Base-by-base conservation (phyloP, 2,888 invertebrate species). In the Parelbella ahira region DNA sequence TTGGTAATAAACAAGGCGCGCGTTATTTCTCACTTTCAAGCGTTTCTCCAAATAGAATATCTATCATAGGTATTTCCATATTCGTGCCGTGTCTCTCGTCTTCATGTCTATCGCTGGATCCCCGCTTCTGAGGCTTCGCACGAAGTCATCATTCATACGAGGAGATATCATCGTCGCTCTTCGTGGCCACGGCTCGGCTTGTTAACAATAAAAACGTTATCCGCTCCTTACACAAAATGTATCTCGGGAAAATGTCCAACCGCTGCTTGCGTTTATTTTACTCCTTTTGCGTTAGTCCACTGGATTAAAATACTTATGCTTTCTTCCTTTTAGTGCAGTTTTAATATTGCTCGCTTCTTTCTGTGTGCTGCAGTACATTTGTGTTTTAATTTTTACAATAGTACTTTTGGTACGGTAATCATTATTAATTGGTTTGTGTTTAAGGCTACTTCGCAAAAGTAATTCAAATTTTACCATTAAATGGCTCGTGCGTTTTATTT, bases 181-280 rank as follows among this genome's bases (percentile, higher is more conserved):
- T 70, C 76, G 75, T 78, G 76, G 75, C 75, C 73, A 72, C 69
- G 77, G 76, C 70, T 72, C 64, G 63, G 74, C 86, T 83, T 84
- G 86, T 86, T 87, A 86, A 86, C 87, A 86, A 87, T 87, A 87
- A 86, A 87, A 86, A 84, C 78, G 69, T 80, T 83, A 84, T 81
- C 80, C 78, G 68, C 68, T 68, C 73, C 67, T 75, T 70, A 73
- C 67, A 81, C 76, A 75, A 77, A 84, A 79, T 79, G 75, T 75
- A 75, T 75, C 80, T 71, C 72, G 63, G 63, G 62, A 69, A 74
- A 78, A 72, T 63, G 62, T 73, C 61, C 64, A 61, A 61, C 45
- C 58, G 60, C 42, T 53, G 50, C 55, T n/a, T 41, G 45, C 49
- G 21, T 45, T 45, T 38, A 55, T 51, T 49, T 65, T 67, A 67